Evolutionary conservation across 2,888 invertebrate species (phyloP).

Genomic region (Harpalus rufipes): DNA sequence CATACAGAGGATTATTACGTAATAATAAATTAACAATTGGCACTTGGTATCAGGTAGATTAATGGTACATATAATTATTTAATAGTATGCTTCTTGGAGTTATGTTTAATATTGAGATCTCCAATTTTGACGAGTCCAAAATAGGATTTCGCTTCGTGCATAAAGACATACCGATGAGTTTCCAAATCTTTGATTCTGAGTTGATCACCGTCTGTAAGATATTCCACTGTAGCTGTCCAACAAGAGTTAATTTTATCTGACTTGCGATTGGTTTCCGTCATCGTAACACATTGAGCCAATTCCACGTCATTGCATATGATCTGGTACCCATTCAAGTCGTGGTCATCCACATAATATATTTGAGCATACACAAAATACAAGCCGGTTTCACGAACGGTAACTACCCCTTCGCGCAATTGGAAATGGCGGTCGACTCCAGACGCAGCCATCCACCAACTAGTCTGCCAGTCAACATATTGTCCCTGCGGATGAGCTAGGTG

Average conservation of each 20-base stretch:
- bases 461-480: slow-evolving; percentile 84
- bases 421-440: slow-evolving; percentile 83
- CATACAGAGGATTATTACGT: slow-evolving; percentile 6
- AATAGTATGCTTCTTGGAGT: slow-evolving; percentile 57
- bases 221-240: slow-evolving; percentile 84
- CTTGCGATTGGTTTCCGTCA: slow-evolving; percentile 79
- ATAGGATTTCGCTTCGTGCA: slow-evolving; percentile 88
- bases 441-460: slow-evolving; percentile 82
- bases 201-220: slow-evolving; percentile 82
- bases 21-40: slow-evolving; percentile 17
- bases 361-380: slow-evolving; percentile 89
- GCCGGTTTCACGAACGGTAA: slow-evolving; percentile 85
- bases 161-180: slow-evolving; percentile 83
- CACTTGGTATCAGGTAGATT: slow-evolving; percentile 7
- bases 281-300: slow-evolving; percentile 87
- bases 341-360: slow-evolving; percentile 88
- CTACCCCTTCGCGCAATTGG: slow-evolving; percentile 81
- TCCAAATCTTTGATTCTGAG: slow-evolving; percentile 86
- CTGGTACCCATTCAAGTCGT: slow-evolving; percentile 87
- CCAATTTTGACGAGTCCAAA: slow-evolving; percentile 83
- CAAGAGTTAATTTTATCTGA: slow-evolving; percentile 85
- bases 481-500: slow-evolving; percentile 82
- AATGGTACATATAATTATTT: background rate
- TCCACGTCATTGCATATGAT: slow-evolving; percentile 83
- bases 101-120: slow-evolving; percentile 75